Evolutionary conservation across 2,888 invertebrate species (phyloP), one percentile per base, ranked within the genome.

Genomic region (Argyra leucocephala): DNA sequence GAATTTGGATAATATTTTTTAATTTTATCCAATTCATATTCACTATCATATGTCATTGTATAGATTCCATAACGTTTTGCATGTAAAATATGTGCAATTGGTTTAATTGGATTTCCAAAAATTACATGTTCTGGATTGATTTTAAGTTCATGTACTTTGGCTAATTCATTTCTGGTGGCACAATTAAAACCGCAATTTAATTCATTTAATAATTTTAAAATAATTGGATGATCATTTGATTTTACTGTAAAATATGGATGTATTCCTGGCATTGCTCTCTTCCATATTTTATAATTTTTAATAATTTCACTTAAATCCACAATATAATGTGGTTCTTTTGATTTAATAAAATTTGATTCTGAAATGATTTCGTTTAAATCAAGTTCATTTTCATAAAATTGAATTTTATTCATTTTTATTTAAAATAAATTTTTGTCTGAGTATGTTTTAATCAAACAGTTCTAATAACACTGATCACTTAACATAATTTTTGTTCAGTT

Each of bases 71-170:
- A 83, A 63, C 85, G 83, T 23, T 85, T 84, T 63, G 95, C 91
- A 81, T 89, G 87, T 63, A 88, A 86, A 76, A 97, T 88, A 81
- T 95, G 95, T 62, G 93, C 93, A 62, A 88, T 86, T 73, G 93
- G 92, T 81, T 96, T 97, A 72, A 95, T 94, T 0, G 96, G 96
- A 82, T 97, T 96, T 68, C 96, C 96, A 81, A 93, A 96, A 75
- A 97, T 93, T 70, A 97, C 95, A 72, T 91, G 88, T n/a, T 77
- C 73, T 0, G 78, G 72, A 0, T 69, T 63, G 0, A 78, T 75
- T 23, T 71, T 74, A 7, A 71, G 69, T 12, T 73, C 72, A 77
- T 72, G 94, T 7, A 77, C 70, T 72, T n/a, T 48, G 2, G 48
- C 48, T 5, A 48, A 48, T 82, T 97, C 96, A 67, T 81, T 86